Evolutionary conservation across 2,888 invertebrate genomes (phyloP).

Genomic region (Rotaria sp.): DNA sequence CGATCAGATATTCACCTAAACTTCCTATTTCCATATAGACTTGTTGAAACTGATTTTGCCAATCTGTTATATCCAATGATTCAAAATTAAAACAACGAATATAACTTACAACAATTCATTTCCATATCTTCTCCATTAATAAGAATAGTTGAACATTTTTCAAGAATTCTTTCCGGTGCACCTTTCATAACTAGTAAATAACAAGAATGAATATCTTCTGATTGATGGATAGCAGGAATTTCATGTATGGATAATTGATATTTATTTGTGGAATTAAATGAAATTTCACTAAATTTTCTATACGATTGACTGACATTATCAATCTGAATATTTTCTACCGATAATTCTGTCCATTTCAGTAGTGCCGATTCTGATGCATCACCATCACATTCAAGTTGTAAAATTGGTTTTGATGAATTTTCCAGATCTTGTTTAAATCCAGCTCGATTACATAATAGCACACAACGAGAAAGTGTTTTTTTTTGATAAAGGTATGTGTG

Average conservation of each 20-base stretch:
- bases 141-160: constrained; percentile 78
- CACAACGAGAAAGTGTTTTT: constrained; percentile 88
- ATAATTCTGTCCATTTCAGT: constrained; percentile 54
- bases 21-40: constrained; percentile 65
- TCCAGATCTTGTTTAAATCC: constrained; percentile 95
- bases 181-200: constrained; percentile 79
- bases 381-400: constrained; percentile 55
- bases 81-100: too few species aligned
- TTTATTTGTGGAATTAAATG: constrained; percentile 59
- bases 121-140: constrained; percentile 83
- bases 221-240: constrained; percentile 73
- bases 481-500: too few species aligned
- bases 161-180: constrained; percentile 83
- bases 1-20: constrained; percentile 33
- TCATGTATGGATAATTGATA: constrained; percentile 71
- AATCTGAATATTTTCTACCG: constrained; percentile 44
- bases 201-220: constrained; percentile 55
- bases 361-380: constrained; percentile 59
- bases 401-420: constrained; percentile 62
- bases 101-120: constrained; percentile 55
- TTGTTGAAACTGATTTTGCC: constrained; percentile 38
- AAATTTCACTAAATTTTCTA: constrained; percentile 56
- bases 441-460: constrained; percentile 91
- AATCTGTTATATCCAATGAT: constrained; percentile 66
- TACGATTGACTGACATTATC: constrained; percentile 51